Evolutionary conservation across 1,140 invertebrate species (phyloP), one percentile per base, ranked within the genome.

Genomic region (Aplysia californica): DNA sequence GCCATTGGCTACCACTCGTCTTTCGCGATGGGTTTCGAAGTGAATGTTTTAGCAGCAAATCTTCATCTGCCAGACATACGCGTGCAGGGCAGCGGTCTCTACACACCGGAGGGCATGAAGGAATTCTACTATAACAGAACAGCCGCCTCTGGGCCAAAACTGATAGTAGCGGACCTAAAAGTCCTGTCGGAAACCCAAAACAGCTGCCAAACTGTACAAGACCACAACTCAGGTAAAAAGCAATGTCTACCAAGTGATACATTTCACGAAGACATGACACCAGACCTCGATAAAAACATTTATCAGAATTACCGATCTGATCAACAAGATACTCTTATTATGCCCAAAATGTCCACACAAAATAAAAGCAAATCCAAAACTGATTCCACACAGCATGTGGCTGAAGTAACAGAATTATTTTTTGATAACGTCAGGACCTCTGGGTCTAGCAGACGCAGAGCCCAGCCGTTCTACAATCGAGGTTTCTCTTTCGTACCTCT

Each of bases 31-130:
- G 84, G 86, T 0, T 88, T 91, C 35, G 82, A 91, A n/a, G 91
- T 92, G 0, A 93, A 93, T 79, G 80, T 93, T 1, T 80, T 94
- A 3, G 91, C 86, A 0, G 86, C 93, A 0, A 91, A 92, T 29
- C 90, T 91, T 67, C 92, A 92, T 66, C 23, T 80, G 10, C 90
- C 91, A 0, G 0, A 2, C 0, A 77, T 87, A 20, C 92, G 92
- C 18, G 91, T 90, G 64, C 69, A 85, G 5, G 93, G 93, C n/a
- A 92, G 90, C 75, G 92, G 92, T 3, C 91, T 93, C 50, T 93
- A 82, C 64, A 74, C 79, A 23, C 81, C 83, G 3, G 38, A 76
- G 2, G 79, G 79, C 2, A 70, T 71, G 2, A 66, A 55, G 0
- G 58, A 50, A 3, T 86, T 80, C 67, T 80, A 77, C 33, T 81